Evolutionary conservation across 2,113 vertebrate species (phyloP).

Genomic region (Mustelus asterias): DNA sequence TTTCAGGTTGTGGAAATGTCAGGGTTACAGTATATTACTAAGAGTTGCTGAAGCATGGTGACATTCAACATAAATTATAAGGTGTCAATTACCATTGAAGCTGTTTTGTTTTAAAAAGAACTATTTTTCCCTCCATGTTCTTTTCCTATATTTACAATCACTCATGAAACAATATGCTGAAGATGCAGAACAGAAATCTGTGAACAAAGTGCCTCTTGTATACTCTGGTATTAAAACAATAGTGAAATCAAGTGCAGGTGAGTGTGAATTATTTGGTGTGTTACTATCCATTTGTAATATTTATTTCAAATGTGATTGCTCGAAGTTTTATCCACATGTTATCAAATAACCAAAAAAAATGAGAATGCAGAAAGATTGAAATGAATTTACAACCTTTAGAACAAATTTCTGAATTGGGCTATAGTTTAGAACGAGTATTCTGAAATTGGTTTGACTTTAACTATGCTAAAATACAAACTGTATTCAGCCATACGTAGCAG

Average conservation of each 20-base stretch:
- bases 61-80: not conserved
- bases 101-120: not conserved
- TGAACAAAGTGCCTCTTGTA: constrained; percentile 80
- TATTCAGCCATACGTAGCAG: not conserved
- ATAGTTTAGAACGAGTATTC: not conserved
- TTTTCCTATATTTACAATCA: constrained; percentile 80
- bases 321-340: not conserved
- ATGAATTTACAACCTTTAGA: not conserved
- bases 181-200: constrained; percentile 85
- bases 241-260: constrained; percentile 86
- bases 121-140: not conserved
- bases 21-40: not conserved
- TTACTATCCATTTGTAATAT: not conserved
- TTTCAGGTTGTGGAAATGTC: not conserved
- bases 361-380: not conserved
- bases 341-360: not conserved
- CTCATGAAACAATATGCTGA: constrained; percentile 98
- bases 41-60: not conserved
- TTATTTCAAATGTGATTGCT: not conserved
- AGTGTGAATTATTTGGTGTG: constrained; percentile 45
- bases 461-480: not conserved
- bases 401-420: not conserved
- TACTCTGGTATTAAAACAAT: constrained; percentile 96
- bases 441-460: not conserved
- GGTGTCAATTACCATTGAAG: not conserved